Conservation (phyloP, 2,888 invertebrate genomes). For the Gonocerus acuteangulatus region DNA sequence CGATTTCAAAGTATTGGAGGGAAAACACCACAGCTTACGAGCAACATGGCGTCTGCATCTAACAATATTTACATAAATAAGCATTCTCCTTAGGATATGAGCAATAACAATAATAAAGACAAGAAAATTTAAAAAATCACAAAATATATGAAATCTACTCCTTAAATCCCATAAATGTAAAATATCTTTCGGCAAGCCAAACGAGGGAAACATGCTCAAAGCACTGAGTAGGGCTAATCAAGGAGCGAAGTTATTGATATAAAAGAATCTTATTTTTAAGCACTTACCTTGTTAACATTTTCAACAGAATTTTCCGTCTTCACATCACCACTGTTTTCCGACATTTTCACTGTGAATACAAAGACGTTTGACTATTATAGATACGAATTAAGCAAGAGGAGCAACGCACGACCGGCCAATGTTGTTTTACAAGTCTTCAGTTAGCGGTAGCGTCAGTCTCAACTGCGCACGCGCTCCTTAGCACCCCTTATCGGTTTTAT, state of each 20-base stretch:
- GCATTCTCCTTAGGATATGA: neutral
- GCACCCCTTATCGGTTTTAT: neutral
- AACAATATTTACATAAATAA: conserved; percentile 21
- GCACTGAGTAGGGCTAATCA: conserved; percentile 11
- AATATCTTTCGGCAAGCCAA: neutral
- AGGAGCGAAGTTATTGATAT: conserved; percentile 8
- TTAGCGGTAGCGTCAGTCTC: conserved; percentile 26
- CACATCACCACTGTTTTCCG: conserved; percentile 36
- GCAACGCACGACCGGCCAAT: conserved; percentile 19
- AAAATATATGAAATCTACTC: neutral
- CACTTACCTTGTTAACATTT: conserved; percentile 29
- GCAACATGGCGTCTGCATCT: conserved; percentile 24
- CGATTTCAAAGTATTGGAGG: conserved; percentile 23
- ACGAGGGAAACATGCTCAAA: conserved; percentile 10
- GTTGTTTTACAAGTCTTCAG: conserved; percentile 25
- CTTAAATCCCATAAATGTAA: neutral
- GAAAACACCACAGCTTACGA: conserved; percentile 14
- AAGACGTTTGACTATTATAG: neutral
- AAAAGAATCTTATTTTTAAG: neutral
- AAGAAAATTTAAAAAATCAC: neutral
- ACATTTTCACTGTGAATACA: conserved; percentile 29
- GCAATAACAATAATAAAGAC: neutral
- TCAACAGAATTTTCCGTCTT: conserved; percentile 36
- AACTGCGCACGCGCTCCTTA: conserved; percentile 13
- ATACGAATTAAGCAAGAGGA: neutral